Percentiles rank a stretch among this genome's conserved stretches.
Evolutionary conservation across 1,140 invertebrate species (phyloP).

Genomic region (Schlechtendalia chinensis): DNA sequence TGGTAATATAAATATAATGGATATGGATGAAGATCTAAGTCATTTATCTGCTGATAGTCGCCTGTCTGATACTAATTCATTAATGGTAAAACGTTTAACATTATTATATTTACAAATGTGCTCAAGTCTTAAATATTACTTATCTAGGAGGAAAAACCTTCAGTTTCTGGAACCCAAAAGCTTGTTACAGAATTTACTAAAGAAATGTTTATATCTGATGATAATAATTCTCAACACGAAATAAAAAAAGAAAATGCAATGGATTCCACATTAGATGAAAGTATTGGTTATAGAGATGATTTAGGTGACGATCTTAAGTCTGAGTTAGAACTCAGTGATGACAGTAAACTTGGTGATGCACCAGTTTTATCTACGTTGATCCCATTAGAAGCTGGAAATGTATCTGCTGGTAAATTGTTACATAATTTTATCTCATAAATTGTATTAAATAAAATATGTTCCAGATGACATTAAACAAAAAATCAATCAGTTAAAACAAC

Average conservation of each 20-base stretch:
- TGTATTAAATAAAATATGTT: conserved; percentile 27
- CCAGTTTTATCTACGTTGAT: conserved; percentile 44
- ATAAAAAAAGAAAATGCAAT: conserved; percentile 28
- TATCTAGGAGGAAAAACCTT: conserved; percentile 37
- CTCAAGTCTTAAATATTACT: neutral
- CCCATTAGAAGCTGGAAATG: conserved; percentile 44
- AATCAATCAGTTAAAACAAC: conserved; percentile 60
- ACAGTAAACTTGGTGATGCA: conserved; percentile 41
- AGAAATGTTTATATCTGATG: conserved; percentile 60
- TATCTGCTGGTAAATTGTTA: conserved; percentile 23
- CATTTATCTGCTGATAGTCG: conserved; percentile 71
- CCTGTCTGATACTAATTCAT: conserved; percentile 71
- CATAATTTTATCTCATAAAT: neutral
- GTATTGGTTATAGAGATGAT: conserved; percentile 35
- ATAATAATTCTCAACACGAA: conserved; percentile 26
- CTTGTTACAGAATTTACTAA: conserved; percentile 61
- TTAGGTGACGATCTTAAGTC: conserved; percentile 41
- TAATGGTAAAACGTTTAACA: conserved; percentile 56
- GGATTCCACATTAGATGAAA: conserved; percentile 36
- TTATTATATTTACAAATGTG: neutral
- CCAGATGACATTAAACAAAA: conserved; percentile 53
- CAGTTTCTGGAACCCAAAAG: conserved; percentile 35
- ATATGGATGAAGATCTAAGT: conserved; percentile 78
- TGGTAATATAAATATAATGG: conserved; percentile 67
- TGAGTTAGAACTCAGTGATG: conserved; percentile 44